phyloP scores from a whole-genome alignment of 2,113 vertebrate species.

The Cinclus mexicanus region DNA sequence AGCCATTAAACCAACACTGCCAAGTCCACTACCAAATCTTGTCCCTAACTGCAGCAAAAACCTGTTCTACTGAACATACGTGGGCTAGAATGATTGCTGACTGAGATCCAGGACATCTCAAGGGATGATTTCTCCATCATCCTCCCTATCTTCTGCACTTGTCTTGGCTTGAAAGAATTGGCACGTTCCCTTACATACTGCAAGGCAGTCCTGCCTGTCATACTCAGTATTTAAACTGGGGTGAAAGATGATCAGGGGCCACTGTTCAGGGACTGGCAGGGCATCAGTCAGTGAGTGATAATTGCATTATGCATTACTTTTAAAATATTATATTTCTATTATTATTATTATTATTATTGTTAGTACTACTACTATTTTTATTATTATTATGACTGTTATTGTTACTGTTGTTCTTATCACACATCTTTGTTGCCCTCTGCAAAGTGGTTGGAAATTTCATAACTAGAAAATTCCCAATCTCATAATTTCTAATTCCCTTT shows the following conservation, averaged over 20 bases:
- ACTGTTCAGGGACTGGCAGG: no score
- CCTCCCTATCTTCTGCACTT: not conserved
- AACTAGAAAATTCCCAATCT: not conserved
- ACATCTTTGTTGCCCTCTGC: not conserved
- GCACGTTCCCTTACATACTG: not conserved
- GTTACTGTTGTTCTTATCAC: not conserved
- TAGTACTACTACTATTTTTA: accelerated
- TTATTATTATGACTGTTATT: not conserved
- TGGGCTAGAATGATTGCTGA: not conserved
- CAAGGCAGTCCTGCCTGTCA: no score
- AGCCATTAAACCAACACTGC: not conserved
- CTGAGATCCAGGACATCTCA: not conserved
- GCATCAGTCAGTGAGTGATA: not conserved
- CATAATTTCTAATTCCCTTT: not conserved
- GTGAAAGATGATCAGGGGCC: not conserved
- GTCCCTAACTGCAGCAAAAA: not conserved
- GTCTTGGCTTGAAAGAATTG: not conserved
- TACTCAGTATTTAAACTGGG: not conserved
- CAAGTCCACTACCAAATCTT: not conserved
- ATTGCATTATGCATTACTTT: not conserved
- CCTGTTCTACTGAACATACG: accelerated
- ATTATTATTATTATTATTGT: not conserved
- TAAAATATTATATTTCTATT: not conserved
- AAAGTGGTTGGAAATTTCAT: not conserved
- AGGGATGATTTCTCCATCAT: not conserved